Conservation (phyloP, 2,888 invertebrate genomes). For the Syritta pipiens region DNA sequence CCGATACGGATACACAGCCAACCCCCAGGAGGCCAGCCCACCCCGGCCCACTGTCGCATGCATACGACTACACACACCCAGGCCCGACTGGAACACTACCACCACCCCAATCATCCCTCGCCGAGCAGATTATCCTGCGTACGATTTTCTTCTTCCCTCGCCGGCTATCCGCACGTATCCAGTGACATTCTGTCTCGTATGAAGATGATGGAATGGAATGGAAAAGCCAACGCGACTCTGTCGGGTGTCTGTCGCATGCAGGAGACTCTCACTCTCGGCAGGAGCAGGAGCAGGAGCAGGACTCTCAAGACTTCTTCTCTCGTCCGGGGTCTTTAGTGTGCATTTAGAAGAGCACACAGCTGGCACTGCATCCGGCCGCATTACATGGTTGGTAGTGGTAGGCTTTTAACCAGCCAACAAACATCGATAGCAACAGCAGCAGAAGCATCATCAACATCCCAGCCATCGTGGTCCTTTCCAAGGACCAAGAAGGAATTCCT, state of each 20-base stretch:
- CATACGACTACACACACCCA: slow-evolving; percentile 43
- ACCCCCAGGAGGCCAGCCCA: slow-evolving; percentile 34
- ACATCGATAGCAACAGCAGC: slow-evolving; percentile 60
- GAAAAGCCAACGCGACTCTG: slow-evolving; percentile 54
- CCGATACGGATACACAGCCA: slow-evolving; percentile 62
- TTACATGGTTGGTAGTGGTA: slow-evolving; percentile 31
- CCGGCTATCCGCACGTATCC: slow-evolving; percentile 21
- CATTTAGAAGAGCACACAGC: slow-evolving; percentile 16
- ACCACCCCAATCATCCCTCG: background rate
- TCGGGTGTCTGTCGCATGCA: slow-evolving; percentile 49
- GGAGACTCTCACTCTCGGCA: too few relatives aligned
- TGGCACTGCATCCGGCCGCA: slow-evolving; percentile 62
- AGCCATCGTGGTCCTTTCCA: slow-evolving; percentile 37
- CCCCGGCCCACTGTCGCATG: slow-evolving; percentile 51
- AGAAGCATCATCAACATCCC: slow-evolving; percentile 23
- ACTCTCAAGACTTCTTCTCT: background rate
- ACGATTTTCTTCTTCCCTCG: slow-evolving; percentile 1
- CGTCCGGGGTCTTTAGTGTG: slow-evolving; percentile 20
- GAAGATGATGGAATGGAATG: slow-evolving; percentile 33
- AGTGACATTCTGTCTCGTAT: slow-evolving; percentile 52
- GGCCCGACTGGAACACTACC: slow-evolving; percentile 33
- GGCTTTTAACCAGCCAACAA: slow-evolving; percentile 47
- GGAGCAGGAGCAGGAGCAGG: too few relatives aligned
- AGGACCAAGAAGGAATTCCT: slow-evolving; percentile 51
- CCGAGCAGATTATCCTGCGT: slow-evolving; percentile 57